Evolutionary conservation across 37 sponge, comb jelly and placozoan species (phyloP), one percentile per base, ranked within the genome.

Genomic region (Crambe crambe): DNA sequence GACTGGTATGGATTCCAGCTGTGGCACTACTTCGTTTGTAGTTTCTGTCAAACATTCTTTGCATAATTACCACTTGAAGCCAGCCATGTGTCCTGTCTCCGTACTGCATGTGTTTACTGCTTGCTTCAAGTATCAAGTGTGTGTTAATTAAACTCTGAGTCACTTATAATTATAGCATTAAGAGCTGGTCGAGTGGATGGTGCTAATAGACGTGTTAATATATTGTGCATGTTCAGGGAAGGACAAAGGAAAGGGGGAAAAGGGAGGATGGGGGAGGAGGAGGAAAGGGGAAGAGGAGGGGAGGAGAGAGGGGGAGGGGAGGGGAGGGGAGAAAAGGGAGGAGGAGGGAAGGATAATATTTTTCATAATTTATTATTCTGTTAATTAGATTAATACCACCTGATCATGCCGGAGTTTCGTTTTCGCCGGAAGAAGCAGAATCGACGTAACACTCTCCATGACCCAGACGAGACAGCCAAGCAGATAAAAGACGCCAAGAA

Each of bases 371-470:
- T n/a, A n/a, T n/a, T n/a, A n/a, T n/a, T n/a, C n/a, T n/a, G n/a
- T n/a, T n/a, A n/a, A n/a, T n/a, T n/a, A n/a, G n/a, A n/a, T n/a
- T n/a, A n/a, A n/a, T n/a, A n/a, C n/a, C 10, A 30, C 35, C 35
- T 20, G 20, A 42, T 25, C 15, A 82, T 88, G 88, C 83, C 88
- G 3, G 83, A 88, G 74, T 82, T 88, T 63, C 60, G 77, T 17
- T 78, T 82, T 39, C 70, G 88, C 25, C 83, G 83, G 9, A 70
- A 70, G 56, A 90, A 85, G 73, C 40, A 70, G 20, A 62, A 62
- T 0, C 77, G 86, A 3, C 74, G 86, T n/a, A 72, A 78, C 78
- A 90, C 83, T 54, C n/a, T n/a, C n/a, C n/a, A n/a, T n/a, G 65
- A 84, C 26, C 21, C 81, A 0, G 85, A 76, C 3, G 77, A 84